Evolutionary conservation across 2,888 invertebrate genomes (phyloP).

Genomic region (Copidosoma aretas): DNA sequence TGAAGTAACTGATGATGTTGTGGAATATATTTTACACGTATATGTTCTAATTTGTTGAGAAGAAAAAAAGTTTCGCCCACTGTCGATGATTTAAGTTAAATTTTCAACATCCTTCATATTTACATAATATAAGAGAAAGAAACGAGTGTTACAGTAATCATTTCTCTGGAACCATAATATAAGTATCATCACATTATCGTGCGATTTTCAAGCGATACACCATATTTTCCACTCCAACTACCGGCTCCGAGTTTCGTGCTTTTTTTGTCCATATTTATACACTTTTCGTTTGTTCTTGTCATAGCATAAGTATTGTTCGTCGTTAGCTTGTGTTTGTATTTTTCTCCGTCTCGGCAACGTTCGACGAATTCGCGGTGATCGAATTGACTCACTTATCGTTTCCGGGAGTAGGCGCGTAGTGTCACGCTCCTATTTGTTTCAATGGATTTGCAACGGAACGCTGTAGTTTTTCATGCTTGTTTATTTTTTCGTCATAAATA

Average conservation of each 20-base stretch:
- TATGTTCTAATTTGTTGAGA: too few species aligned
- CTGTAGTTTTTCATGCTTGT: constrained; percentile 40
- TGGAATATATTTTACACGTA: too few species aligned
- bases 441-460: constrained; percentile 52
- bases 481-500: constrained; percentile 1
- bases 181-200: constrained; percentile 4
- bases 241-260: constrained; percentile 16
- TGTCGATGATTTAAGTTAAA: background rate
- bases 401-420: constrained; percentile 58
- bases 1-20: too few species aligned
- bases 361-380: constrained; percentile 47
- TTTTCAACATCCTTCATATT: constrained; percentile 20
- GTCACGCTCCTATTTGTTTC: constrained; percentile 46
- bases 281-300: background rate
- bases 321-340: too few species aligned
- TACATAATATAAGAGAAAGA: constrained; percentile 17
- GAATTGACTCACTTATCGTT: constrained; percentile 62
- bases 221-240: background rate
- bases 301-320: background rate
- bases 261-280: too few species aligned
- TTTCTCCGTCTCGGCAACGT: constrained; percentile 6
- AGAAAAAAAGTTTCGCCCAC: background rate
- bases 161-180: too few species aligned
- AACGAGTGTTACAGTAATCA: background rate
- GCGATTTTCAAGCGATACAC: constrained; percentile 16